phyloP scores from a whole-genome alignment of 2,888 invertebrate species.

The Dugesia japonica region DNA sequence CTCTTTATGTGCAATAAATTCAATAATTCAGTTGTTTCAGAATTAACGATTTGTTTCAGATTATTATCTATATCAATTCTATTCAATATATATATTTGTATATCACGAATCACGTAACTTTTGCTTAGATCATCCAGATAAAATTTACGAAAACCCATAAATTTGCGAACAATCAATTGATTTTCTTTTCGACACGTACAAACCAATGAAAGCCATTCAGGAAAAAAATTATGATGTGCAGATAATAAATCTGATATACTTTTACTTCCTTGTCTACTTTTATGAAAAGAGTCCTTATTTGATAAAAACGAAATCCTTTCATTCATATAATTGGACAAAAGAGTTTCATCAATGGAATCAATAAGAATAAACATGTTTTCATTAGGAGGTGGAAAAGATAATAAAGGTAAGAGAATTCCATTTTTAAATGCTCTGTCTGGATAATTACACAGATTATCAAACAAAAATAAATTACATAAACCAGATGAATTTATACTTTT shows the following conservation, averaged over 20 bases:
- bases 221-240: conserved; percentile 73
- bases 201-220: conserved; percentile 75
- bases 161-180: conserved; percentile 60
- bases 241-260: conserved; percentile 59
- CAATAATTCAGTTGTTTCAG: conserved; percentile 77
- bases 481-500: conserved; percentile 53
- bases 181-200: conserved; percentile 66
- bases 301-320: neutral
- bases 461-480: neutral
- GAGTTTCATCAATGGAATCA: conserved; percentile 72
- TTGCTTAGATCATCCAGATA: conserved; percentile 72
- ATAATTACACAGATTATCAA: conserved; percentile 50
- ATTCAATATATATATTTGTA: conserved; percentile 74
- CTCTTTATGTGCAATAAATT: conserved; percentile 87
- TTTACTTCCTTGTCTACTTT: conserved; percentile 34
- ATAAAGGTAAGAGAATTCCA: conserved; percentile 67
- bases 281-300: neutral
- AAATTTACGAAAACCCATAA: conserved; percentile 66
- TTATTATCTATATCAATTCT: conserved; percentile 73
- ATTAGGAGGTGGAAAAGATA: conserved; percentile 65
- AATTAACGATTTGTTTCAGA: conserved; percentile 68
- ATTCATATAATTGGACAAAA: conserved; percentile 36
- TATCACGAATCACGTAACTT: conserved; percentile 68
- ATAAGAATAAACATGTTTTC: conserved; percentile 69
- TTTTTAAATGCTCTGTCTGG: conserved; percentile 79